Evolutionary conservation across 2,797 vertebrate genomes (phyloP).

Genomic region (Onychomys torridus): DNA sequence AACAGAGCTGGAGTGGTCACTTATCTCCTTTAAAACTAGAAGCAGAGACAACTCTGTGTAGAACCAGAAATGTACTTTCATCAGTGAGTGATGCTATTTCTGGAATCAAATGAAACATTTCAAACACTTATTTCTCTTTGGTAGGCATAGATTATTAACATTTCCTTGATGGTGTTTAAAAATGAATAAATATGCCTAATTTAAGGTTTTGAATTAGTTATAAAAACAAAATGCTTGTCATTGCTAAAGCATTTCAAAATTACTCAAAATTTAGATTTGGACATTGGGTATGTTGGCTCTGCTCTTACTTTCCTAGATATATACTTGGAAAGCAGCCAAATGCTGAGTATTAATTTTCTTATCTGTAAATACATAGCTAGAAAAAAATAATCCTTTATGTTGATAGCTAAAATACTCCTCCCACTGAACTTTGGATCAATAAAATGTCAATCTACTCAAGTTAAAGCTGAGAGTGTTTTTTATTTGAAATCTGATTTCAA

Average conservation of each 20-base stretch:
- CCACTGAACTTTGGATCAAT: slow-evolving; percentile 9
- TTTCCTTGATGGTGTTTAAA: slow-evolving; percentile 27
- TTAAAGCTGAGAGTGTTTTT: slow-evolving; percentile 45
- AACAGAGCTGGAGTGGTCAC: neutral
- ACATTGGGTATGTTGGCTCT: neutral
- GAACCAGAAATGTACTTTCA: slow-evolving; percentile 19
- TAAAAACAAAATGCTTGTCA: neutral
- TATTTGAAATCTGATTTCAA: slow-evolving; percentile 64
- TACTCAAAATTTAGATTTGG: neutral
- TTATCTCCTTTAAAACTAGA: slow-evolving; percentile 6
- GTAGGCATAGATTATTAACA: neutral
- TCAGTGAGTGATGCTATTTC: slow-evolving; percentile 10
- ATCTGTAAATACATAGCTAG: neutral
- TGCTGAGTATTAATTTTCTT: neutral
- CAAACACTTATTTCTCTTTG: neutral
- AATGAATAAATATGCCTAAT: slow-evolving; percentile 3
- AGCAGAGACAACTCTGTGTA: neutral
- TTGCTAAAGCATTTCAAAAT: slow-evolving; percentile 28
- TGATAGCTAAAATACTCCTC: slow-evolving; percentile 14
- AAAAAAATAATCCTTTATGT: neutral
- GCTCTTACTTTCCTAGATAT: neutral
- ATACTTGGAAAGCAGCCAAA: neutral
- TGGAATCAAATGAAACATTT: slow-evolving; percentile 42
- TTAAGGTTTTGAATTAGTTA: neutral
- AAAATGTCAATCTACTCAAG: slow-evolving; percentile 47